Evolutionary conservation across 1,140 invertebrate species (phyloP).

Genomic region (Diabrotica undecimpunctata): DNA sequence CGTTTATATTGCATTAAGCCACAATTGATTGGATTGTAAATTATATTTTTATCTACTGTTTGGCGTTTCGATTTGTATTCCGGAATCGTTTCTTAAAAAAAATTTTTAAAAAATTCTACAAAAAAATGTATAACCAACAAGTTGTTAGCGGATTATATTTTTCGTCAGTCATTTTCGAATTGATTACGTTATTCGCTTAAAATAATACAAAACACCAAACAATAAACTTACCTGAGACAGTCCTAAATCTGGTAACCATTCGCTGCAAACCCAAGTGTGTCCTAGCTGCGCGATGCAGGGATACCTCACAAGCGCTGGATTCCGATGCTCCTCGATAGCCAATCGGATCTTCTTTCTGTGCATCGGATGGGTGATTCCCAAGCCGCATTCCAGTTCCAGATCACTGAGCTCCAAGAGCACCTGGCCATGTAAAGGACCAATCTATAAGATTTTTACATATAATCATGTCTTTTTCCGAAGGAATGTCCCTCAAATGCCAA

Average conservation of each 20-base stretch:
- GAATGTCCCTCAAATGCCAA: slow-evolving; percentile 9
- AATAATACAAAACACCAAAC: not conserved
- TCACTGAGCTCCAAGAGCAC: slow-evolving; percentile 86
- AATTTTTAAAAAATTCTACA: no score
- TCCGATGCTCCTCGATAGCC: slow-evolving; percentile 87
- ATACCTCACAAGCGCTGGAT: slow-evolving; percentile 80
- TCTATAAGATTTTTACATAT: slow-evolving; percentile 51
- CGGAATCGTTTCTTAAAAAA: no score
- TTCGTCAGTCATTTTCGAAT: no score
- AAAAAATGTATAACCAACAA: no score
- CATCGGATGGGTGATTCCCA: slow-evolving; percentile 85
- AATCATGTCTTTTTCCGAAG: slow-evolving; percentile 26
- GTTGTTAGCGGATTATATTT: no score
- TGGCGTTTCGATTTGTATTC: no score
- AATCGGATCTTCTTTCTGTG: slow-evolving; percentile 90
- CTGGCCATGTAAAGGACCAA: slow-evolving; percentile 64
- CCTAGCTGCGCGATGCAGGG: slow-evolving; percentile 80
- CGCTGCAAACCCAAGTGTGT: slow-evolving; percentile 87
- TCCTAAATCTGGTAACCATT: slow-evolving; percentile 88
- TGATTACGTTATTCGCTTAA: no score
- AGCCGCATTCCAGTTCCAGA: slow-evolving; percentile 78
- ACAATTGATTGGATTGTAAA: no score
- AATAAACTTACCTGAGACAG: slow-evolving; percentile 61
- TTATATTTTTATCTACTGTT: no score
- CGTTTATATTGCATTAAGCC: no score